These are phyloP conservation scores for Globodera ellingtonae DNA, from an alignment of 1,140 invertebrate genomes.

Conservation along the genomic window DNA sequence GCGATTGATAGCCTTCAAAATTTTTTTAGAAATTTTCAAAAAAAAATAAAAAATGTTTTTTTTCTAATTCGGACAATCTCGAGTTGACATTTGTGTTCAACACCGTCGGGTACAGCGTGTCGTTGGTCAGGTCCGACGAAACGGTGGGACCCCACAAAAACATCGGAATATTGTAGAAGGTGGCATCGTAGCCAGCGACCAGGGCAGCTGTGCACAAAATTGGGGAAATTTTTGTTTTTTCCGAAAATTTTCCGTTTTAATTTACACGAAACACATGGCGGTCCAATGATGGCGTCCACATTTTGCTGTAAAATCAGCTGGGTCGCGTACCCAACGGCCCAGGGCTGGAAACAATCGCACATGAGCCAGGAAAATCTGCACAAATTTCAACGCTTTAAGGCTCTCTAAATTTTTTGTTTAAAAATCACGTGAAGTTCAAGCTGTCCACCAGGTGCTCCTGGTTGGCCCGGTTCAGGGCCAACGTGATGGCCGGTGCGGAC, in stretches of 20 bases:
- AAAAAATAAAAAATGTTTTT: too few species aligned
- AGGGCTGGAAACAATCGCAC: conserved; percentile 40
- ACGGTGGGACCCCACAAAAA: conserved; percentile 48
- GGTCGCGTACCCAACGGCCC: conserved; percentile 42
- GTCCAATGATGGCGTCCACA: conserved; percentile 48
- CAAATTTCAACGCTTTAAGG: neutral
- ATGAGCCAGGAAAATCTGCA: conserved; percentile 42
- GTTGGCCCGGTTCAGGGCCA: conserved; percentile 21
- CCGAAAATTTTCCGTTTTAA: conserved; percentile 12
- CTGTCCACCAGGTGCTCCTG: conserved; percentile 19
- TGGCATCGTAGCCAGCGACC: conserved; percentile 30
- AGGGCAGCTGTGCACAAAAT: conserved; percentile 10
- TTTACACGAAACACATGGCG: conserved; percentile 42
- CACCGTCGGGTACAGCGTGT: conserved; percentile 39
- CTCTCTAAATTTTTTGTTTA: neutral
- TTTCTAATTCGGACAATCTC: neutral
- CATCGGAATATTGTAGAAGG: conserved; percentile 48
- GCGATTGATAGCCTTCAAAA: conserved; percentile 35
- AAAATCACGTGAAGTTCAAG: conserved; percentile 34
- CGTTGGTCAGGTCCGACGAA: conserved; percentile 27
- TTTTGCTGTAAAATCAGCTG: conserved; percentile 45
- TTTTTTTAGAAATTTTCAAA: too few species aligned
- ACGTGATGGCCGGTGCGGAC: conserved; percentile 32
- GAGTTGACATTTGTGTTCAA: conserved; percentile 30
- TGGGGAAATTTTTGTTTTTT: neutral